Conservation (phyloP, 2,888 invertebrate species). For the Sympetrum striolatum region DNA sequence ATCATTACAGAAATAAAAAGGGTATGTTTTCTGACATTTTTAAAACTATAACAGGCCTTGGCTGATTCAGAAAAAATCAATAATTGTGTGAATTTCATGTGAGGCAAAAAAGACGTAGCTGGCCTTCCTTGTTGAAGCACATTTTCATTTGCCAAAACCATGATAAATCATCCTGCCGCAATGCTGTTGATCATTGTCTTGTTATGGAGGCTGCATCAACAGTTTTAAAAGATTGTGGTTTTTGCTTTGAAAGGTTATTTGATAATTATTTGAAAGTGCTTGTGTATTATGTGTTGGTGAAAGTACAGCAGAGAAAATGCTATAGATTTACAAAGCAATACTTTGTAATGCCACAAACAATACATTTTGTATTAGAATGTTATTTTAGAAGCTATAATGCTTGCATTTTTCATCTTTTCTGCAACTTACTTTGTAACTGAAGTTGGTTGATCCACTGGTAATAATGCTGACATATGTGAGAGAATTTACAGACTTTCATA, state of each 20-base stretch:
- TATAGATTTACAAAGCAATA: slow-evolving; percentile 17
- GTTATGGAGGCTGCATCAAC: background rate
- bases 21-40: background rate
- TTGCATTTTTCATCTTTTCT: background rate
- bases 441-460: background rate
- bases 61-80: background rate
- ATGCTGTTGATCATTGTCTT: background rate
- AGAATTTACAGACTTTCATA: background rate
- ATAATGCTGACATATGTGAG: background rate
- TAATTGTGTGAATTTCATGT: background rate
- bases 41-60: slow-evolving; percentile 1
- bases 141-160: slow-evolving; percentile 21
- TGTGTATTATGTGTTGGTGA: slow-evolving; percentile 29
- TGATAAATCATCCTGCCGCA: slow-evolving; percentile 28
- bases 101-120: background rate
- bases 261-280: slow-evolving; percentile 24
- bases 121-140: background rate
- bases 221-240: background rate
- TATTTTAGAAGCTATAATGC: background rate
- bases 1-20: background rate
- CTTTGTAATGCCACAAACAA: background rate
- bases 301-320: background rate
- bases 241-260: slow-evolving; percentile 8
- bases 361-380: background rate
- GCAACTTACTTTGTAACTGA: background rate